Base-by-base conservation (phyloP, 2,797 vertebrate species). In the Acanthurus tractus region DNA sequence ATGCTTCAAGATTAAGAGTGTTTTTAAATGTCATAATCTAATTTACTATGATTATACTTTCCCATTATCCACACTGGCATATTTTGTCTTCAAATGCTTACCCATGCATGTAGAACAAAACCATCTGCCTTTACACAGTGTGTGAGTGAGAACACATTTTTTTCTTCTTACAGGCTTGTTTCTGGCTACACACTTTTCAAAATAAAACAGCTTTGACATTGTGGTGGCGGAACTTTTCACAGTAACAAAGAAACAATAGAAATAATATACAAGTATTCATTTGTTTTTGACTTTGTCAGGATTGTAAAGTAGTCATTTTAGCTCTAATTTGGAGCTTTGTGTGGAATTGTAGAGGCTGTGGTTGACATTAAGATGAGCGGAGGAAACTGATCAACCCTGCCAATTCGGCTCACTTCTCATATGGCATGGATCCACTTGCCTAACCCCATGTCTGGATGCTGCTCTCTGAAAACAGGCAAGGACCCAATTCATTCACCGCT, bases 371-470 rank as follows among this genome's bases (percentile, higher is more conserved):
- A 74, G 80, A 79, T 68, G 62, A 76, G 70, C 52, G 46, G 67
- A 74, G 65, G 73, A 83, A 77, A 72, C 82, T 70, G 53, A 59
- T 62, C 72, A 55, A 65, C 49, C 22, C 74, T 82, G 83, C 82
- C 86, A 88, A 67, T 62, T 78, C 57, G 44, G 63, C 82, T 90
- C 82, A 70, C 72, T 71, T 76, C 61, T 84, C 83, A 63, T 64
- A 56, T 83, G 86, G 79, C 85, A 83, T 71, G 23, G 61, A 78
- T 87, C 83, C 86, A 80, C 79, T 81, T 48, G 68, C 83, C 79
- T 83, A 74, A 76, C 89, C 82, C 74, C 76, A 40, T 42, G 76
- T 74, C 82, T 87, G 82, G 76, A 83, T 84, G 74, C 87, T 70
- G 25, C 79, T 42, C 81, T 81, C 87, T 76, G 64, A 74, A 78